phyloP scores from a whole-genome alignment of 1,140 invertebrate genomes.

The Leptinotarsa lineolata region DNA sequence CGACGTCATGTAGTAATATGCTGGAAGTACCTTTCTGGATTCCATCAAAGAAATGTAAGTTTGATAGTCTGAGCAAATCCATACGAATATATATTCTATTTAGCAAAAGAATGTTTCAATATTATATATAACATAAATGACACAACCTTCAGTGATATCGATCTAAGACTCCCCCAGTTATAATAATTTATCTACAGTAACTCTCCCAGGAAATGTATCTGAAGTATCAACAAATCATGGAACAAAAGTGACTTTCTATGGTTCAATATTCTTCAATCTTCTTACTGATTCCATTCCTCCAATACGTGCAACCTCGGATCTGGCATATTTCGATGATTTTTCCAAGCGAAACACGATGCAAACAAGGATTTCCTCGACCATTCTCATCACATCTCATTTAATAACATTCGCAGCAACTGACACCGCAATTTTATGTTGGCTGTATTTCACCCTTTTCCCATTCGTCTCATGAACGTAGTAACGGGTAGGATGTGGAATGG shows the following conservation, averaged over 20 bases:
- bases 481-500: neutral
- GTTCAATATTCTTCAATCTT: neutral
- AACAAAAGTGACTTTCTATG: neutral
- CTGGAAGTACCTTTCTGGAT: no score
- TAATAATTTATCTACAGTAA: no score
- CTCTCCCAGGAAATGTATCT: no score
- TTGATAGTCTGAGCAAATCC: no score
- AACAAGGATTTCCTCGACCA: slow-evolving; percentile 43
- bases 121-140: no score
- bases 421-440: slow-evolving; percentile 37
- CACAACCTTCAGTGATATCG: no score
- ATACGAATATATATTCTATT: no score
- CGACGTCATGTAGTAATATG: no score
- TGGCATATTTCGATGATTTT: slow-evolving; percentile 3
- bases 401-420: slow-evolving; percentile 42
- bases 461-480: slow-evolving; percentile 10
- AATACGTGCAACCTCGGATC: neutral
- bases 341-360: slow-evolving; percentile 18
- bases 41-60: no score
- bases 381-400: slow-evolving; percentile 41
- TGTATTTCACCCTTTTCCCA: slow-evolving; percentile 34
- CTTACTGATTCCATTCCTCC: neutral
- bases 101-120: no score
- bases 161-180: no score
- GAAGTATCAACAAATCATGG: neutral